Base-by-base conservation (phyloP, 2,797 vertebrate genomes). In the Poecilia velifera region DNA sequence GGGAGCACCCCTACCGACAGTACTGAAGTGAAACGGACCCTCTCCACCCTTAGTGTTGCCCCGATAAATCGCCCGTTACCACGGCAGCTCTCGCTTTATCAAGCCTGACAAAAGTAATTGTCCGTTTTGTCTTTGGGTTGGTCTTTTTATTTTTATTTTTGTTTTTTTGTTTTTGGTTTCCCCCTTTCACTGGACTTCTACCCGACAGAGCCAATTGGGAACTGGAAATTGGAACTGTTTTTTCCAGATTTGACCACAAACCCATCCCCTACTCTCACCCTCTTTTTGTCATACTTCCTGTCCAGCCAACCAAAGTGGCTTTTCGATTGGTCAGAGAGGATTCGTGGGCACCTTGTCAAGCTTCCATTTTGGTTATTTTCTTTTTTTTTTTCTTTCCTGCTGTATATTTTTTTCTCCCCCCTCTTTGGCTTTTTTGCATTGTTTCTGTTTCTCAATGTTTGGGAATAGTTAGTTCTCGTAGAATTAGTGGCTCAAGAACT, bases 21-120 rank as follows among this genome's bases (percentile, higher is more conserved):
- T 99, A 99, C 96, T 99, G 95, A 97, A 94, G 95, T 80, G 89
- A 95, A 94, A 53, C 22, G 22, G 51, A 53, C 51, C 51, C 91
- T 91, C 93, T 88, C 86, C 95, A 90, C 94, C 96, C 95, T 95
- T 96, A 97, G 95, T 90, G 92, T 94, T 96, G 95, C 95, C 98
- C 96, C 96, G 96, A 97, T 96, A 95, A 53, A 90, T 97, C 96
- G 96, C 96, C 97, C 97, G 97, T 98, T 96, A 96, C 97, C 96
- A 89, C 95, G 97, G 97, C 97, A 97, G 97, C 97, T 95, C 96
- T 97, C 97, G 96, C 97, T 98, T 98, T 98, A 95, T 96, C 97
- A 96, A 97, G 92, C 97, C 96, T 92, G 96, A 97, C 96, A 98
- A 98, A 99, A 99, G 98, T 99, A 99, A 99, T 98, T 99, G 97